phyloP scores from a whole-genome alignment of 2,888 invertebrate genomes.

The Lagria hirta region DNA sequence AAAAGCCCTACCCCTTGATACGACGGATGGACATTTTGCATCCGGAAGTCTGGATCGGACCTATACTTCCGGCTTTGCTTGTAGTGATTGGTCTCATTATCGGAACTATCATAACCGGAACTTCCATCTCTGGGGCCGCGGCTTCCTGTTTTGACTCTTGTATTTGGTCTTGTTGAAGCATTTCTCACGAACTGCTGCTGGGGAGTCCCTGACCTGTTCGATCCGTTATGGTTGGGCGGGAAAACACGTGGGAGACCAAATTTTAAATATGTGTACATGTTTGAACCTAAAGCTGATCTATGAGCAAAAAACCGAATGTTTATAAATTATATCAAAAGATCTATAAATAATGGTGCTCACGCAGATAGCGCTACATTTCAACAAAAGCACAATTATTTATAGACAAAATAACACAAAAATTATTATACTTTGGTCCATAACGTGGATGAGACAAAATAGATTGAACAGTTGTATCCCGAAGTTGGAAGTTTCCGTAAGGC shows the following conservation, averaged over 20 bases:
- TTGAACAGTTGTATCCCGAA: conserved; percentile 90
- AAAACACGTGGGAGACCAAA: conserved; percentile 91
- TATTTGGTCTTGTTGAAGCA: conserved; percentile 54
- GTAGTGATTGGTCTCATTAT: conserved; percentile 70
- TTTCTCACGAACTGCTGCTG: conserved; percentile 54
- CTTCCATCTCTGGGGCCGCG: conserved; percentile 78
- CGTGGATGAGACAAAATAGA: conserved; percentile 86
- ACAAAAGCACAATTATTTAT: no score
- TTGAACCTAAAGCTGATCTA: conserved; percentile 83
- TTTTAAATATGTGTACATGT: conserved; percentile 92
- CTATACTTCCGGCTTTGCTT: conserved; percentile 74
- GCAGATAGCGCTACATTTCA: not conserved
- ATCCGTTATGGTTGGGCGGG: conserved; percentile 78
- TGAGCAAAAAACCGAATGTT: conserved; percentile 12
- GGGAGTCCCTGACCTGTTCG: conserved; percentile 68
- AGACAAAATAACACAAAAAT: no score
- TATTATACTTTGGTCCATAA: conserved; percentile 88
- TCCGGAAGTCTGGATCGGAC: conserved; percentile 84
- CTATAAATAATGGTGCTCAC: not conserved
- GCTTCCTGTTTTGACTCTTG: conserved; percentile 56
- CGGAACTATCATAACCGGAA: conserved; percentile 91
- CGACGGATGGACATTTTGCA: conserved; percentile 63
- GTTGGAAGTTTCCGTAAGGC: conserved; percentile 92
- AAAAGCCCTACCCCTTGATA: conserved; percentile 52
- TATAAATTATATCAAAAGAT: no score